Conservation (phyloP, 1,140 invertebrate genomes). For the Dolichoris vasculosae region DNA sequence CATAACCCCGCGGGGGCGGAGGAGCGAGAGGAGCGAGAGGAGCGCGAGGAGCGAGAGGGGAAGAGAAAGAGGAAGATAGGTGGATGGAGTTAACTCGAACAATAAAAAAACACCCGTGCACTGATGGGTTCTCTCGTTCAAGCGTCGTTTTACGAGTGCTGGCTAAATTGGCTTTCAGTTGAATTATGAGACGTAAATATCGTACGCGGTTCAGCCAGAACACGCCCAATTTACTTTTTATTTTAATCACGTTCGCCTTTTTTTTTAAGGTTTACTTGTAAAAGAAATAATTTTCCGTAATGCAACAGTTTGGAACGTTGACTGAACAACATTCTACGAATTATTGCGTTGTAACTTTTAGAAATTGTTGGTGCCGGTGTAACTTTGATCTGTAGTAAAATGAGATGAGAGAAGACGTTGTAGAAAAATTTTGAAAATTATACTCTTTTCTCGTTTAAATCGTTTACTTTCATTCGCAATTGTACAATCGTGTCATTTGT, state of each 20-base stretch:
- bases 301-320: not conserved
- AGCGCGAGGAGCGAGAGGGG: not conserved
- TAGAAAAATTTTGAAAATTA: not conserved
- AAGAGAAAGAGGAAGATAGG: not conserved
- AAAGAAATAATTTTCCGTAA: not conserved
- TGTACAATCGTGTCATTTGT: too few relatives aligned
- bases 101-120: constrained; percentile 12
- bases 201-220: not conserved
- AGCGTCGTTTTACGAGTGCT: constrained; percentile 26
- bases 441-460: too few relatives aligned
- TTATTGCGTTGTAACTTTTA: too few relatives aligned
- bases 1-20: not conserved
- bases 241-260: not conserved
- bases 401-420: not conserved
- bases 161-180: constrained; percentile 48
- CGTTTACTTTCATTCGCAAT: too few relatives aligned
- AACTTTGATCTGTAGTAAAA: not conserved
- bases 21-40: not conserved
- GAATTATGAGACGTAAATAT: constrained; percentile 40
- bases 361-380: not conserved
- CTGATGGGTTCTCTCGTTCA: constrained; percentile 34
- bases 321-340: not conserved
- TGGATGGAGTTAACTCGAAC: not conserved
- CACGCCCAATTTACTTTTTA: not conserved
- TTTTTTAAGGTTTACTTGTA: not conserved